phyloP scores from a whole-genome alignment of 1,140 invertebrate genomes.

The Tetragonula clypearis region DNA sequence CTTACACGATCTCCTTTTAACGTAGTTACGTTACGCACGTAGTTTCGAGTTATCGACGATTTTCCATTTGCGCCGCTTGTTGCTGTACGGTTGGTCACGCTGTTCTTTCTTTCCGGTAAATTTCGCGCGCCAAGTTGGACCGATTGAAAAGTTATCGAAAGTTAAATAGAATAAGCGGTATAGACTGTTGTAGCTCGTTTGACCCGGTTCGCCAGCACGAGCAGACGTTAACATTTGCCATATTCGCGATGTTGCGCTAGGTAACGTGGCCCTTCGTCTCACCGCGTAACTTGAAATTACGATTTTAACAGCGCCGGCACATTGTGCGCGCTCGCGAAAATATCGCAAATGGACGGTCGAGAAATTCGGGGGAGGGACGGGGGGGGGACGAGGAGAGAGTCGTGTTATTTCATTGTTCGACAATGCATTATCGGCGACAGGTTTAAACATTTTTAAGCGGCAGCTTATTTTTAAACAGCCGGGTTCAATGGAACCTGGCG shows the following conservation, averaged over 20 bases:
- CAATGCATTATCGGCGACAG: too few species aligned
- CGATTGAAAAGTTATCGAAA: background rate
- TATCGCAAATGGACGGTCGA: background rate
- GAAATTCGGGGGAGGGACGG: background rate
- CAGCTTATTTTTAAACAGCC: too few species aligned
- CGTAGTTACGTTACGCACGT: too few species aligned
- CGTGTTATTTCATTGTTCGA: too few species aligned
- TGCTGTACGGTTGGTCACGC: too few species aligned
- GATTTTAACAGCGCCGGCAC: background rate
- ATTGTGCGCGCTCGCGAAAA: background rate
- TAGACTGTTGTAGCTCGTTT: background rate
- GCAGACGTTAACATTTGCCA: background rate
- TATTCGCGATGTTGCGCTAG: background rate
- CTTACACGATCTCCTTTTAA: too few species aligned
- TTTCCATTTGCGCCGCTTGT: too few species aligned
- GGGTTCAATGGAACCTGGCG: background rate
- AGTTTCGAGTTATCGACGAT: too few species aligned
- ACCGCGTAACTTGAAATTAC: background rate
- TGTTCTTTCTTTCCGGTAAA: too few species aligned
- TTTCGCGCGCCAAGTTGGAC: background rate
- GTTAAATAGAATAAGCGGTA: background rate
- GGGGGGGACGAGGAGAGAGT: background rate
- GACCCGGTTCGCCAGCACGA: background rate
- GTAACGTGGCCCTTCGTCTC: background rate
- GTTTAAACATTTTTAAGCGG: too few species aligned